Evolutionary conservation across 2,888 invertebrate species (phyloP).

Genomic region (Smittia sp.): DNA sequence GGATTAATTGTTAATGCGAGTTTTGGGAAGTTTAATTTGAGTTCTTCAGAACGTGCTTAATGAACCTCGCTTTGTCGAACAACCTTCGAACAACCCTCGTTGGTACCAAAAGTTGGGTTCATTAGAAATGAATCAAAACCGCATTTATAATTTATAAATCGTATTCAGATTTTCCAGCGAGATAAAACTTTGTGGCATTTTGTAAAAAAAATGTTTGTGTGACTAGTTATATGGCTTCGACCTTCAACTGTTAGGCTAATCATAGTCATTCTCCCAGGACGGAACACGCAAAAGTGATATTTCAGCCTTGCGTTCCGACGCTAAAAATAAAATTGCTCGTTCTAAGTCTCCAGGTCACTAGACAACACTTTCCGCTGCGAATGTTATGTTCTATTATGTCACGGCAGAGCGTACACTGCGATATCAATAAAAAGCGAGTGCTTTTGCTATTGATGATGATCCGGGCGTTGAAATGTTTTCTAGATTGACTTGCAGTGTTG

Average conservation of each 20-base stretch:
- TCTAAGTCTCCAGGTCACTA: neutral
- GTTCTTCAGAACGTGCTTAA: too few species aligned
- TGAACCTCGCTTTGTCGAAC: too few species aligned
- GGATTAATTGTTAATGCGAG: too few species aligned
- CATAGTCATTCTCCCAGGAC: neutral
- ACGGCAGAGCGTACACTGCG: too few species aligned
- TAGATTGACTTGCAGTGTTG: too few species aligned
- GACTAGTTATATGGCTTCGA: neutral
- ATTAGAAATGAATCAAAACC: neutral
- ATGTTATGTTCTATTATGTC: too few species aligned
- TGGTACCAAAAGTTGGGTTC: neutral
- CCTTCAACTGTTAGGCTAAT: neutral
- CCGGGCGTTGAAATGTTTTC: too few species aligned
- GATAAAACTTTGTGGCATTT: neutral
- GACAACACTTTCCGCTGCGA: too few species aligned
- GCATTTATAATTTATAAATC: slow-evolving; percentile 11
- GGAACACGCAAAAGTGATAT: slow-evolving; percentile 8
- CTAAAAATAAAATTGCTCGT: neutral
- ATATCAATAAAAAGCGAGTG: too few species aligned
- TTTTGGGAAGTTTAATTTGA: too few species aligned
- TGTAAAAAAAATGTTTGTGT: neutral
- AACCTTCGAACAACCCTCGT: too few species aligned
- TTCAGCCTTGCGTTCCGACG: neutral
- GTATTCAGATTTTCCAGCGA: neutral
- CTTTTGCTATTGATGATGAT: too few species aligned